These are phyloP conservation scores for Paramisgurnus dabryanus DNA, from an alignment of 2,113 vertebrate species.

Conservation along the genomic window DNA sequence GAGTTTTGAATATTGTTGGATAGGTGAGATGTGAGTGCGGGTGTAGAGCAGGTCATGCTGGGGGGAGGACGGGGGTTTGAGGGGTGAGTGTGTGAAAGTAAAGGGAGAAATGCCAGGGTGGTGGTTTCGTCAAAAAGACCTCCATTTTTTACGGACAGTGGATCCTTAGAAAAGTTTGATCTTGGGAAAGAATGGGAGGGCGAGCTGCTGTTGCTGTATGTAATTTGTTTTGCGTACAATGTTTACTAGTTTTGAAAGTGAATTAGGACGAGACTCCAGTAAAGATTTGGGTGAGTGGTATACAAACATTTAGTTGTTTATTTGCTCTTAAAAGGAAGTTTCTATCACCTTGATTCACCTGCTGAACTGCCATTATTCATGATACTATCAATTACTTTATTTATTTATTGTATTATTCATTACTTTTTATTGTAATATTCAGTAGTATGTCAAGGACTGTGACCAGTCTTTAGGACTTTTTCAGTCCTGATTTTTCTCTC, in stretches of 20 bases:
- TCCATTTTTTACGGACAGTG: conserved; percentile 62
- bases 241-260: conserved; percentile 71
- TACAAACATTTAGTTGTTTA: not conserved
- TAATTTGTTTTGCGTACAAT: conserved; percentile 68
- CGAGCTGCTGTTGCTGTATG: not conserved
- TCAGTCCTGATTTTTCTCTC: no score
- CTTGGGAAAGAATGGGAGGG: conserved; percentile 69
- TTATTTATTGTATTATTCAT: not conserved
- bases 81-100: conserved; percentile 38
- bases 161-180: conserved; percentile 60
- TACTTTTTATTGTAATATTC: not conserved
- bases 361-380: not conserved
- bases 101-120: conserved; percentile 74
- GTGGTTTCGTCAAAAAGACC: conserved; percentile 61
- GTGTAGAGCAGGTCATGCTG: conserved; percentile 76
- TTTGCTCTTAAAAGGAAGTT: not conserved
- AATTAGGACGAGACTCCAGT: conserved; percentile 69
- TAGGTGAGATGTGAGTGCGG: conserved; percentile 76
- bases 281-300: conserved; percentile 75
- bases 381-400: not conserved
- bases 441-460: not conserved
- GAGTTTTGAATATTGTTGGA: conserved; percentile 73
- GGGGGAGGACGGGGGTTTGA: not conserved
- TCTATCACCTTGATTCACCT: not conserved
- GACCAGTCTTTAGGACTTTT: not conserved